These are phyloP conservation scores for Brachyalestes nurse DNA, from an alignment of 2,797 vertebrate genomes.

Conservation along the genomic window DNA sequence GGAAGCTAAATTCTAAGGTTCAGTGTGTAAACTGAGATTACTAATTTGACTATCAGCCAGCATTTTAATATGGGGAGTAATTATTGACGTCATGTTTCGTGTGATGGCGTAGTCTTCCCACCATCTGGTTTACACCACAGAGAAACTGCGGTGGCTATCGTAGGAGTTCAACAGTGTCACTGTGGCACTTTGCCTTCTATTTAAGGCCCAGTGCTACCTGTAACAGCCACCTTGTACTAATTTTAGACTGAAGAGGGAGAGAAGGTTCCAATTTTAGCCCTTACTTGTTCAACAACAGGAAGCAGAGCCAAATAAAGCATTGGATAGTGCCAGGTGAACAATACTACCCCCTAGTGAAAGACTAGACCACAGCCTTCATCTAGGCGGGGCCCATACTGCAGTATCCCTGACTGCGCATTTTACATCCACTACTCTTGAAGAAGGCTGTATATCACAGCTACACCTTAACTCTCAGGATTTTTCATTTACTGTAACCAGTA, in stretches of 20 bases:
- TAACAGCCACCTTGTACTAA: constrained; percentile 64
- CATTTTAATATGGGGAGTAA: neutral
- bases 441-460: constrained; percentile 16
- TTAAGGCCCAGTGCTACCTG: constrained; percentile 29
- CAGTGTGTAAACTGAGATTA: neutral
- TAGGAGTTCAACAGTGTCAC: constrained; percentile 24
- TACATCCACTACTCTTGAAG: neutral
- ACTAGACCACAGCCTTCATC: neutral
- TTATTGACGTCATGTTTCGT: constrained; percentile 4
- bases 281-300: constrained; percentile 82
- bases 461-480: neutral
- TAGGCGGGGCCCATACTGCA: constrained; percentile 33
- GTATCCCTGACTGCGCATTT: constrained; percentile 9
- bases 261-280: constrained; percentile 79
- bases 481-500: neutral
- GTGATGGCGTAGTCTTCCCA: neutral
- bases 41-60: neutral
- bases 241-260: constrained; percentile 71
- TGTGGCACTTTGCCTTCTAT: constrained; percentile 51
- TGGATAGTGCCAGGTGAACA: constrained; percentile 27
- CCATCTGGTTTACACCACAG: neutral
- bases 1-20: neutral
- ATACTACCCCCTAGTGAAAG: constrained; percentile 37
- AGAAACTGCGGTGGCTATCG: neutral
- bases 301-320: constrained; percentile 69